Conservation (phyloP, 2,888 invertebrate genomes). For the Idaea dimidiata region DNA sequence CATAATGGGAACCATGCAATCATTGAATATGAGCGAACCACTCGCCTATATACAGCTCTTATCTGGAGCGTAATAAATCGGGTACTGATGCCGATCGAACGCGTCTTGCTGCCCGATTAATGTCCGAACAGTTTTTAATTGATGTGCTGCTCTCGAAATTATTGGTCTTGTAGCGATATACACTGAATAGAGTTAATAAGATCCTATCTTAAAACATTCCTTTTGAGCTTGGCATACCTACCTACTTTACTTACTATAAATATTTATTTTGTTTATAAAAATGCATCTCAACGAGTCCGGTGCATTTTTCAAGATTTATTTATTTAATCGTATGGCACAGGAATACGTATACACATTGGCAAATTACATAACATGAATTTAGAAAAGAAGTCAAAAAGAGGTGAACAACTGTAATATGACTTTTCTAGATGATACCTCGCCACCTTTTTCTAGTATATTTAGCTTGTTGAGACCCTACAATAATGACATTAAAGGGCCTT, state of each 20-base stretch:
- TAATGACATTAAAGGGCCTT: conserved; percentile 14
- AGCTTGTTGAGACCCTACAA: not conserved
- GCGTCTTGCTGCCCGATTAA: conserved; percentile 56
- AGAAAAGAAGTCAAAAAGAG: too few species aligned
- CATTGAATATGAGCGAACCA: conserved; percentile 21
- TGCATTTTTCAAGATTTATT: too few species aligned
- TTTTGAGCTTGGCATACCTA: not conserved
- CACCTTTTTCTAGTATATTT: too few species aligned
- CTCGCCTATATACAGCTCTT: conserved; percentile 39
- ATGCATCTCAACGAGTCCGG: too few species aligned
- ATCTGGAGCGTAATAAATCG: conserved; percentile 65
- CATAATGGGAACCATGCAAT: conserved; percentile 11
- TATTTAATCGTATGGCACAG: too few species aligned
- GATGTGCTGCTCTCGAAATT: conserved; percentile 45
- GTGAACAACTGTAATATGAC: too few species aligned
- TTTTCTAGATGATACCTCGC: too few species aligned
- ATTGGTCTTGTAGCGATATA: conserved; percentile 40
- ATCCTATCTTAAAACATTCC: conserved; percentile 10
- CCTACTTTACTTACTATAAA: not conserved
- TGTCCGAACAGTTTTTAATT: conserved; percentile 64
- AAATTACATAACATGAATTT: too few species aligned
- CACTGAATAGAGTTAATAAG: conserved; percentile 34
- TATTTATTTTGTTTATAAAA: too few species aligned
- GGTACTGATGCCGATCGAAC: conserved; percentile 54
- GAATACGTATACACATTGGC: too few species aligned